These are phyloP conservation scores for Chascanopsetta lugubris DNA, from an alignment of 2,113 vertebrate species.

Conservation along the genomic window DNA sequence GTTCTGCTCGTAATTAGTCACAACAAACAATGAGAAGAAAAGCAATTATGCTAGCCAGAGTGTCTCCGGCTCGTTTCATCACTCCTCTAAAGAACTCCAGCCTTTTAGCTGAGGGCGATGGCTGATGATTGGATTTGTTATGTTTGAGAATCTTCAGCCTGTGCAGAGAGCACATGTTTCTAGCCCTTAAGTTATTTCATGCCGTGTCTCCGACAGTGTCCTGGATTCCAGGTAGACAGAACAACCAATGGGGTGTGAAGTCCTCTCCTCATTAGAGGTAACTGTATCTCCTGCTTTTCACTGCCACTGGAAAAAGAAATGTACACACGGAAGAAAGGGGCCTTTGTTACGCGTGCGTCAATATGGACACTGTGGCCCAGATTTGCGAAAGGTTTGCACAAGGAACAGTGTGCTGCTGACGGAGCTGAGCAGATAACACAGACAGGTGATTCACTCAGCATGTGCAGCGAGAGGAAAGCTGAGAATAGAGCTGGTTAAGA, in stretches of 20 bases:
- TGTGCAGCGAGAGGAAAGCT: slow-evolving; percentile 17
- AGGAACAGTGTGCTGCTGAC: slow-evolving; percentile 23
- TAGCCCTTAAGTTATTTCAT: not conserved
- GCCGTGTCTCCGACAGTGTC: slow-evolving; percentile 7
- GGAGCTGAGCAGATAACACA: slow-evolving; percentile 16
- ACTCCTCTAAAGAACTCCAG: slow-evolving; percentile 22
- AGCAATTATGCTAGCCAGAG: slow-evolving; percentile 19
- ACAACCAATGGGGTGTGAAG: slow-evolving; percentile 66
- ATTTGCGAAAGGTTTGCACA: slow-evolving; percentile 39
- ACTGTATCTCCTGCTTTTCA: slow-evolving; percentile 59
- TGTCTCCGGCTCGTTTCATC: slow-evolving; percentile 46
- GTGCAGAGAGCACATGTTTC: no score
- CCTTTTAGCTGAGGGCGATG: slow-evolving; percentile 11
- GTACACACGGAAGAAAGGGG: slow-evolving; percentile 48
- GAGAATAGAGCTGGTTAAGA: slow-evolving; percentile 5
- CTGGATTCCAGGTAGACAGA: slow-evolving; percentile 57
- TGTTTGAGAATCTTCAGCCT: not conserved
- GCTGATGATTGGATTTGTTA: slow-evolving; percentile 21
- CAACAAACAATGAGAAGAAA: slow-evolving; percentile 25
- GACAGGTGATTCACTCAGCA: slow-evolving; percentile 12
- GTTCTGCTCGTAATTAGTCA: slow-evolving; percentile 51
- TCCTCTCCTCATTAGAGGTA: slow-evolving; percentile 57
- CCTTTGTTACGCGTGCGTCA: slow-evolving; percentile 50
- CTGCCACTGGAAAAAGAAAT: slow-evolving; percentile 38
- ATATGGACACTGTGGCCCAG: slow-evolving; percentile 43